phyloP scores from a whole-genome alignment of 2,888 invertebrate species.

The Drosophila quinaria region DNA sequence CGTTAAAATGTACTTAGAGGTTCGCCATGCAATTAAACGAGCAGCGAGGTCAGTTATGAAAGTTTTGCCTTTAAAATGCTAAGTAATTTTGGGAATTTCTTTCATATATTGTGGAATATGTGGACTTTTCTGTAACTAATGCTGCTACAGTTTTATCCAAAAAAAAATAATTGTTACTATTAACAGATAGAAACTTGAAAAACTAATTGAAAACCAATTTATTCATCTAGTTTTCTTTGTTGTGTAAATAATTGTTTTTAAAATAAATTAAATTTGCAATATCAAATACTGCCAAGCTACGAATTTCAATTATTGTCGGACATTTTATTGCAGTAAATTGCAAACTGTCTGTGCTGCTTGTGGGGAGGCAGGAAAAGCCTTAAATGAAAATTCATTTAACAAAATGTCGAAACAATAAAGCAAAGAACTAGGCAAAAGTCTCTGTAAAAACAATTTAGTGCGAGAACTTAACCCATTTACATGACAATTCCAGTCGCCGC shows the following conservation, averaged over 20 bases:
- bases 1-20: slow-evolving; percentile 10
- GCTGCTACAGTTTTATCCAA: too few species aligned
- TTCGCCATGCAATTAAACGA: slow-evolving; percentile 7
- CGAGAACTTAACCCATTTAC: slow-evolving; percentile 76
- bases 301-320: slow-evolving; percentile 27
- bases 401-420: slow-evolving; percentile 46
- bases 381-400: slow-evolving; percentile 58
- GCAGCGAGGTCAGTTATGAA: neutral
- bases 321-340: slow-evolving; percentile 14
- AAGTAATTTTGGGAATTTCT: neutral
- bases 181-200: neutral
- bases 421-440: slow-evolving; percentile 51
- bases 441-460: slow-evolving; percentile 64
- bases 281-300: slow-evolving; percentile 29
- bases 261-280: slow-evolving; percentile 10
- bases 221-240: neutral
- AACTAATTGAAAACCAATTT: neutral
- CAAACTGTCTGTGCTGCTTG: neutral
- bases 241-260: neutral
- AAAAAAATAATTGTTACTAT: too few species aligned
- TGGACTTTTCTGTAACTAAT: neutral
- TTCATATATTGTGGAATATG: neutral
- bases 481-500: slow-evolving; percentile 62
- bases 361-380: slow-evolving; percentile 9
- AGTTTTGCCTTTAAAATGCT: neutral